Evolutionary conservation across 2,888 invertebrate genomes (phyloP).

Genomic region (Amphipyra berbera): DNA sequence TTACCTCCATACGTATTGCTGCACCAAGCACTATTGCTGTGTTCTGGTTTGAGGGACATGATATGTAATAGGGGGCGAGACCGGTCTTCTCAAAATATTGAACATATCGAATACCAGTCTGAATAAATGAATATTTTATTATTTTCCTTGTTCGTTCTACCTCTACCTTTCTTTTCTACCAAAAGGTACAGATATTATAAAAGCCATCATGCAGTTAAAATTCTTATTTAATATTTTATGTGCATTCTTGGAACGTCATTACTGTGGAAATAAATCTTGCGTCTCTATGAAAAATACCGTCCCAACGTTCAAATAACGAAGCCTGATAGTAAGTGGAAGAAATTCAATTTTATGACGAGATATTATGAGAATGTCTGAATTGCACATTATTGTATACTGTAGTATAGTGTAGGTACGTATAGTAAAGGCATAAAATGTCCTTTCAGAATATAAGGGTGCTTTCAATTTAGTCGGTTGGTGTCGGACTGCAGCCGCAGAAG

Average conservation of each 20-base stretch:
- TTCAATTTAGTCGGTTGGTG: too few species aligned
- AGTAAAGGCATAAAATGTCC: background rate
- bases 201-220: background rate
- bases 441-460: background rate
- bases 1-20: too few species aligned
- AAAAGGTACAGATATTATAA: background rate
- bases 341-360: background rate
- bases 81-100: too few species aligned
- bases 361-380: conserved; percentile 1
- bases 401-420: background rate
- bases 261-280: background rate
- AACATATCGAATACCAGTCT: too few species aligned
- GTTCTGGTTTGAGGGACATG: too few species aligned
- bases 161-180: too few species aligned
- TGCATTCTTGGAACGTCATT: conserved; percentile 1
- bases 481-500: too few species aligned
- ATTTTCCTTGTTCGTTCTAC: too few species aligned
- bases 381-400: background rate
- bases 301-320: background rate
- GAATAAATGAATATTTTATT: too few species aligned
- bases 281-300: conserved; percentile 9
- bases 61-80: too few species aligned
- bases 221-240: background rate
- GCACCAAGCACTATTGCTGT: too few species aligned
- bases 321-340: background rate